Evolutionary conservation across 2,797 vertebrate species (phyloP), one percentile per base, ranked within the genome.

Genomic region (Chromobotia macracanthus): DNA sequence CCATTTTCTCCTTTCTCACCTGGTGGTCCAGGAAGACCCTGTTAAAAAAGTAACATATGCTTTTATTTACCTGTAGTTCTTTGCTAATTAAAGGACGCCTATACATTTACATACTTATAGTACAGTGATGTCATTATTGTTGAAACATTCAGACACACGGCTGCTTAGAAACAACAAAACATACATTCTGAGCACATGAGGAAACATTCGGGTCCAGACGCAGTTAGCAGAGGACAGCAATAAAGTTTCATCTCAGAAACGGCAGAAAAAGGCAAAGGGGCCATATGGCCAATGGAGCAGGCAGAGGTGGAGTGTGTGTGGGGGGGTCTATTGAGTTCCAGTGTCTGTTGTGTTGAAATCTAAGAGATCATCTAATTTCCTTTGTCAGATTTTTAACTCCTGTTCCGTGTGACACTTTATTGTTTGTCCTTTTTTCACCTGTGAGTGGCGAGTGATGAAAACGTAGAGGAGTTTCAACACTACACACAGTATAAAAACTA

Each of bases 1-100:
- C 97, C 97, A n/a, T 96, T 97, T 93, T 99, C 97, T 85, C 97
- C 97, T 84, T 99, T 99, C 92, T 99, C 97, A 81, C 97, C 97
- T 53, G 97, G 95, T 67, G 97, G 97, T 80, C 97, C 97, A 50
- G 97, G 97, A 66, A 99, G 94, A 80, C 97, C 97, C 97, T 99
- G 78, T 60, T 65, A 82, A 83, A 35, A 66, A 76, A 64, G 16
- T 21, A 19, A 2, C n/a, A 23, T 35, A 18, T 46, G 50, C 1
- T 38, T 61, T 8, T 23, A 61, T 21, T 51, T 56, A 13, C n/a
- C 2, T 23, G 2, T 10, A 18, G 13, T 38, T 50, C 23, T 19
- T 6, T 28, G 1, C 21, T 60, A 13, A 77, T 48, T 53, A 38
- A 19, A 9, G 18, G 1, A 53, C 25, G n/a, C 5, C n/a, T 31